Evolutionary conservation across 2,888 invertebrate genomes (phyloP).

Genomic region (Fragum whitleyi): DNA sequence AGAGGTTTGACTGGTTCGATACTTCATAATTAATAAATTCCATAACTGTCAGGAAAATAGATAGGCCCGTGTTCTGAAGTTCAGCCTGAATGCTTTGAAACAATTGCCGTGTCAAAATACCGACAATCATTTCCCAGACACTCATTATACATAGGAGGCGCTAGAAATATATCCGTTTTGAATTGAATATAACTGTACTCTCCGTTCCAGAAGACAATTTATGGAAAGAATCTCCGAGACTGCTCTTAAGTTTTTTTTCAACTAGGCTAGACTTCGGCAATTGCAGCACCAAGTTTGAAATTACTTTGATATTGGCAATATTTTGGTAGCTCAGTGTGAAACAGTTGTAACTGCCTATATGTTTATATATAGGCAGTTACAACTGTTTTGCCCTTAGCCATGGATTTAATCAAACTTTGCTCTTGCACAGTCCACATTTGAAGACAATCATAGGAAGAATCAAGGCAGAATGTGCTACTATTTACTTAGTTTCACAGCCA

Average conservation of each 20-base stretch:
- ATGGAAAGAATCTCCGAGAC: neutral
- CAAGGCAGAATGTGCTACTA: too few relatives aligned
- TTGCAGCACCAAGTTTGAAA: too few relatives aligned
- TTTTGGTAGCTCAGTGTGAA: too few relatives aligned
- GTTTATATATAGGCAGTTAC: too few relatives aligned
- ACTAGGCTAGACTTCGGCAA: too few relatives aligned
- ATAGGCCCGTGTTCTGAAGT: neutral
- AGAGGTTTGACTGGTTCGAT: neutral
- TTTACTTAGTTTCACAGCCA: too few relatives aligned
- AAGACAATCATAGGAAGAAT: too few relatives aligned
- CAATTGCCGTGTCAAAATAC: slow-evolving; percentile 21
- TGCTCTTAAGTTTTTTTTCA: neutral
- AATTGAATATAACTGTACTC: slow-evolving; percentile 4
- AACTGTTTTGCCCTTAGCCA: too few relatives aligned
- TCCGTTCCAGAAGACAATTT: neutral
- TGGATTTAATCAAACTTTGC: too few relatives aligned
- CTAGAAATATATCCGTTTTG: slow-evolving; percentile 4
- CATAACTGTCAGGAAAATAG: slow-evolving; percentile 28
- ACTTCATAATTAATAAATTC: slow-evolving; percentile 31
- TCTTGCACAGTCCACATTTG: too few relatives aligned
- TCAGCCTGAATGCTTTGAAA: slow-evolving; percentile 18
- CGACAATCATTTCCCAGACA: slow-evolving; percentile 14
- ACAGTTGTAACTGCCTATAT: too few relatives aligned
- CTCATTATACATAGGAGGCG: slow-evolving; percentile 13
- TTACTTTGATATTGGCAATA: too few relatives aligned